Evolutionary conservation across 2,888 invertebrate genomes (phyloP).

Genomic region (Drosophila aldrichi): DNA sequence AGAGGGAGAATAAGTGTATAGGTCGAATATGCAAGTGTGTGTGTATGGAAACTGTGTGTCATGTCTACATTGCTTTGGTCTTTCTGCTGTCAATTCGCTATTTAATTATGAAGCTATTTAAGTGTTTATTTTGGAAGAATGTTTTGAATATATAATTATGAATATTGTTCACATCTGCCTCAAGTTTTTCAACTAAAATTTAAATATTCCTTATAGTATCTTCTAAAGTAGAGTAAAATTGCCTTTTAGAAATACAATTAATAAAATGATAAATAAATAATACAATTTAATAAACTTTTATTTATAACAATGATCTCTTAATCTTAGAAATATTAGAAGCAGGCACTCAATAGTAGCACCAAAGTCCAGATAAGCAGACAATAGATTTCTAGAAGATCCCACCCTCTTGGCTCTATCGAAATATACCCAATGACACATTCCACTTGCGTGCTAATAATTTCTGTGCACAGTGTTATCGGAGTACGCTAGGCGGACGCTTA

Average conservation of each 20-base stretch:
- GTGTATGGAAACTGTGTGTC: not conserved
- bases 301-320: too few relatives aligned
- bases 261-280: too few relatives aligned
- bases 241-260: too few relatives aligned
- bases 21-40: not conserved
- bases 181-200: too few relatives aligned
- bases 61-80: not conserved
- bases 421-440: conserved; percentile 1
- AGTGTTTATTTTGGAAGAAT: too few relatives aligned
- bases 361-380: not conserved
- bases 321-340: not conserved
- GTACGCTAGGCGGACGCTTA: conserved; percentile 26
- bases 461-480: conserved; percentile 44
- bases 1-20: not conserved
- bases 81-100: not conserved
- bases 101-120: not conserved
- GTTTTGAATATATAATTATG: not conserved
- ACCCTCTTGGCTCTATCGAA: not conserved
- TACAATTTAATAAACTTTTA: too few relatives aligned
- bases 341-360: not conserved
- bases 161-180: too few relatives aligned
- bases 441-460: conserved; percentile 11
- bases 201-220: too few relatives aligned
- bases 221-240: too few relatives aligned
- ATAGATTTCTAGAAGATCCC: not conserved